Percentiles rank a stretch among this genome's conserved stretches.
Conservation (phyloP, 1,140 invertebrate species). For the Anoplophora glabripennis region DNA sequence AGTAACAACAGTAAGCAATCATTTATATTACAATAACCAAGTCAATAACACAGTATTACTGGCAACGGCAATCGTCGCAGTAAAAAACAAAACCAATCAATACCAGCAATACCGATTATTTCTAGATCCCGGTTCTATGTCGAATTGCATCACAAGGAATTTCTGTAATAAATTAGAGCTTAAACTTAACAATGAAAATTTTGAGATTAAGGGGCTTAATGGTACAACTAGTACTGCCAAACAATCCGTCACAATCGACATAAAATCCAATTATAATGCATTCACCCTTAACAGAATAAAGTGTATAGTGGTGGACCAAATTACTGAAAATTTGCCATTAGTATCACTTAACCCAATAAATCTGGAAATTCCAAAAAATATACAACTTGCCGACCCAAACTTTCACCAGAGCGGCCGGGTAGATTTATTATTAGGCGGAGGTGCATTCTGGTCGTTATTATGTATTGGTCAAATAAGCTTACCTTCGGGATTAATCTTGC, state of each 20-base stretch:
- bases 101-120: slow-evolving; percentile 1
- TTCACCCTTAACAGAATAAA: slow-evolving; percentile 11
- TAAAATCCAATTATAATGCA: slow-evolving; percentile 5
- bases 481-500: slow-evolving; percentile 12
- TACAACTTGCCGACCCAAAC: slow-evolving; percentile 27
- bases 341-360: slow-evolving; percentile 32
- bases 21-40: too few species aligned
- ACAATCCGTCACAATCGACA: neutral
- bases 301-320: neutral
- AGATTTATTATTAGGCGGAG: slow-evolving; percentile 2
- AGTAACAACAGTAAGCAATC: too few species aligned
- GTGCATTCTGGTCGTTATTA: slow-evolving; percentile 1
- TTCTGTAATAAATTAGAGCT: slow-evolving; percentile 11
- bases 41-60: slow-evolving; percentile 8
- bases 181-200: slow-evolving; percentile 7
- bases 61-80: slow-evolving; percentile 11
- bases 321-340: neutral
- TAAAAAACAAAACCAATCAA: slow-evolving; percentile 10
- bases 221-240: neutral
- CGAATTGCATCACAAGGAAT: slow-evolving; percentile 10
- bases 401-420: slow-evolving; percentile 11
- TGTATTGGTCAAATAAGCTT: slow-evolving; percentile 5
- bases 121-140: slow-evolving; percentile 16
- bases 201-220: slow-evolving; percentile 13
- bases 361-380: slow-evolving; percentile 37